These are phyloP conservation scores for Rhagologus leucostigma DNA, from an alignment of 2,113 vertebrate genomes.

Conservation along the genomic window DNA sequence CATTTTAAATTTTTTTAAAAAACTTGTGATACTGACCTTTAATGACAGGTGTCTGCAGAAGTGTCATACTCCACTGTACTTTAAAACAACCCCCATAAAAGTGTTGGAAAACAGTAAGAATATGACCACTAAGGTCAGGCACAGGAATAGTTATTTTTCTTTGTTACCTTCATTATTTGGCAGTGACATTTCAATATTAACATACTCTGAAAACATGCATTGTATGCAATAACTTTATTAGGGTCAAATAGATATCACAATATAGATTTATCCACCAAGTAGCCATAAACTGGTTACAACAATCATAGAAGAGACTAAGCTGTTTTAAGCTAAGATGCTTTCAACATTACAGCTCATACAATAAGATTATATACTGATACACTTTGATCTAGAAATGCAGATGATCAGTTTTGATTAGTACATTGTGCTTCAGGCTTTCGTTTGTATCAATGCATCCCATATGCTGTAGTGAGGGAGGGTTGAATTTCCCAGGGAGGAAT, in stretches of 20 bases:
- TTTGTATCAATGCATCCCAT: neutral
- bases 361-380: constrained; percentile 59
- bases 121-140: constrained; percentile 9
- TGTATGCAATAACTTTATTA: constrained; percentile 81
- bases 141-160: neutral
- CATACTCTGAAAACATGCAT: constrained; percentile 33
- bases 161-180: neutral
- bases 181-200: neutral
- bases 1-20: neutral
- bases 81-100: neutral
- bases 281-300: constrained; percentile 73
- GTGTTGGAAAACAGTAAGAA: neutral
- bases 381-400: constrained; percentile 71
- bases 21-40: neutral
- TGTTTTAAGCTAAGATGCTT: constrained; percentile 72
- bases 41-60: neutral
- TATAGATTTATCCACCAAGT: constrained; percentile 75
- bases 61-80: neutral
- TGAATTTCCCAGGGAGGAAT: neutral
- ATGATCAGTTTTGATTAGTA: constrained; percentile 47
- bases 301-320: constrained; percentile 70
- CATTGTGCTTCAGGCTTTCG: constrained; percentile 32
- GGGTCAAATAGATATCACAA: constrained; percentile 79
- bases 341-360: constrained; percentile 68
- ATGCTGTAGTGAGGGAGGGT: neutral